These are phyloP conservation scores for Eurytoma californica DNA, from an alignment of 2,888 invertebrate species.

Conservation along the genomic window DNA sequence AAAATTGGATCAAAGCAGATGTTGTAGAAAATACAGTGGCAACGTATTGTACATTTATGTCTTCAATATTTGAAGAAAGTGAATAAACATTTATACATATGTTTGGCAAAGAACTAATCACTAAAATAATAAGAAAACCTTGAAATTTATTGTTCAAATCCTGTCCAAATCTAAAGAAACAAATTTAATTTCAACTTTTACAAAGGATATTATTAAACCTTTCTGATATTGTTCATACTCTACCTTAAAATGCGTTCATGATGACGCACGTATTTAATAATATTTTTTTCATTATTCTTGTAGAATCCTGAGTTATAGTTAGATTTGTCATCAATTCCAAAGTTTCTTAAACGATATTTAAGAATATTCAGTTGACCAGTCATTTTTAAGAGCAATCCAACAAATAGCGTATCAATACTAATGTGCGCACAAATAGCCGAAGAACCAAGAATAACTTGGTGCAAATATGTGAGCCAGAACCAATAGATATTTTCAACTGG, in stretches of 20 bases:
- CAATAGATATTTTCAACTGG: constrained; percentile 29
- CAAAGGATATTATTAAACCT: not conserved
- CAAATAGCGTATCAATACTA: constrained; percentile 37
- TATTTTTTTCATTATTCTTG: not conserved
- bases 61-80: constrained; percentile 13
- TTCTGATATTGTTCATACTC: not conserved
- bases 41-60: constrained; percentile 33
- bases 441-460: constrained; percentile 38
- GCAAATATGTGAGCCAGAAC: constrained; percentile 46
- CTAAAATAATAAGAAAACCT: constrained; percentile 31
- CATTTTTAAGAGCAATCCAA: constrained; percentile 35
- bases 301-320: not conserved
- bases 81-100: constrained; percentile 48
- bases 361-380: constrained; percentile 30
- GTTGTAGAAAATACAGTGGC: constrained; percentile 35
- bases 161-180: constrained; percentile 29
- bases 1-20: constrained; percentile 45
- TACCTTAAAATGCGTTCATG: constrained; percentile 47
- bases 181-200: not conserved
- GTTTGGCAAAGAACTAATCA: constrained; percentile 42
- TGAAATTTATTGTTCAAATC: constrained; percentile 38
- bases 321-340: not conserved
- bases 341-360: constrained; percentile 26
- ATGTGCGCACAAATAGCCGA: constrained; percentile 34
- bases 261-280: constrained; percentile 19